Evolutionary conservation across 2,888 invertebrate species (phyloP), one percentile per base, ranked within the genome.

Genomic region (Rhopalosiphum nymphaeae): DNA sequence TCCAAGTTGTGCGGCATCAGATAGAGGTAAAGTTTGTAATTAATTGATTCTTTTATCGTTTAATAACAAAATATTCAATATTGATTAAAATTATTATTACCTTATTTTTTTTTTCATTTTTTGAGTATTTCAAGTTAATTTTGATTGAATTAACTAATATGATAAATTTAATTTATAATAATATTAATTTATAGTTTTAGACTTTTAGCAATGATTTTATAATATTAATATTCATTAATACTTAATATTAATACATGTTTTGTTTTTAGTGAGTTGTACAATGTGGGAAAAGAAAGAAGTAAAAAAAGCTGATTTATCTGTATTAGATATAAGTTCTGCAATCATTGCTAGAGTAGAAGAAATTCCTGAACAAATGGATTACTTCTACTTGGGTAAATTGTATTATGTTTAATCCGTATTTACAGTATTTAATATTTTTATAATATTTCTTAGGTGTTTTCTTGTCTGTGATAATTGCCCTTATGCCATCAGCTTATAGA

Each of bases 281-380:
- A 98, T 99, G 96, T 99, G 99, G 99, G 98, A 99, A 95, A 97
- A 97, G 57, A 97, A 98, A 16, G 98, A 99, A 95, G 97, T 98
- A 49, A 98, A 99, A 95, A 99, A 99, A 96, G 98, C 98, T 0
- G 98, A 99, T 96, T 96, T 99, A 95, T 98, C 99, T 0, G 98
- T 99, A 7, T 96, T 99, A 94, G 99, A 99, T 96, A 99, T 99
- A 95, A 98, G 98, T 95, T 98, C 98, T 95, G 98, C 98, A 95
- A 99, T 99, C 95, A 99, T 99, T 95, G 98, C 98, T 95, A 97
- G 98, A 95, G 99, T 99, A 7, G 99, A 99, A 94, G 97, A 97
- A 44, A 97, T 97, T 96, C 97, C 97, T 1, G 97, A 98, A 95
- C 97, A 97, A 95, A 97, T 97, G 95, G 98, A 98, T 96, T 98